These are phyloP conservation scores for Meloidogyne exigua DNA, from an alignment of 1,140 invertebrate genomes.

Conservation along the genomic window DNA sequence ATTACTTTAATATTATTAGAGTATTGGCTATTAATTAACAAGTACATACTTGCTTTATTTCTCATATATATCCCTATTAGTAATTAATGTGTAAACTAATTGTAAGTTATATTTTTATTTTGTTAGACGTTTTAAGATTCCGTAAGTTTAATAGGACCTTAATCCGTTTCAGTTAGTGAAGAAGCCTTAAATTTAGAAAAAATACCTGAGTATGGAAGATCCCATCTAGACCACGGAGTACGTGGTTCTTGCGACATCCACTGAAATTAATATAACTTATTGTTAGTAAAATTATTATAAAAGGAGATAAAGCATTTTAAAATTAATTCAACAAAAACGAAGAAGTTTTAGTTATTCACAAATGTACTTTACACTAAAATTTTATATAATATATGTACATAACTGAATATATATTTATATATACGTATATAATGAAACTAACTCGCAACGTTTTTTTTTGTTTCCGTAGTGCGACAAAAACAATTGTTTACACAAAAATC, in stretches of 20 bases:
- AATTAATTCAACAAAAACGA: too few relatives aligned
- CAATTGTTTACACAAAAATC: neutral
- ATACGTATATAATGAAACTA: neutral
- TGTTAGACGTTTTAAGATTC: too few relatives aligned
- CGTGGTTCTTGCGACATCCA: slow-evolving; percentile 18
- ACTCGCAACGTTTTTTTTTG: neutral
- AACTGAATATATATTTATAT: neutral
- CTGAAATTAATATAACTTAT: neutral
- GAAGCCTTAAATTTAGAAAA: neutral
- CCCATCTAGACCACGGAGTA: slow-evolving; percentile 25
- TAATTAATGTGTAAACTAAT: too few relatives aligned
- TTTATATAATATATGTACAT: neutral
- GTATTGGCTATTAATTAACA: too few relatives aligned
- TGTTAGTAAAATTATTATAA: neutral
- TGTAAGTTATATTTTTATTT: too few relatives aligned
- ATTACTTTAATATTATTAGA: too few relatives aligned
- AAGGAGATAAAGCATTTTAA: neutral
- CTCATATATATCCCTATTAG: too few relatives aligned
- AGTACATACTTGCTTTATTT: too few relatives aligned
- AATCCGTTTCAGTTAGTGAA: too few relatives aligned
- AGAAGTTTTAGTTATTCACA: neutral
- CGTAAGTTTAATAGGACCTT: too few relatives aligned
- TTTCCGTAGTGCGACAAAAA: neutral
- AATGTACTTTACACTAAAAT: neutral
- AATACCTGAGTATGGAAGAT: slow-evolving; percentile 15